phyloP scores from a whole-genome alignment of 2,113 vertebrate genomes.

The Paedocypris sp. region DNA sequence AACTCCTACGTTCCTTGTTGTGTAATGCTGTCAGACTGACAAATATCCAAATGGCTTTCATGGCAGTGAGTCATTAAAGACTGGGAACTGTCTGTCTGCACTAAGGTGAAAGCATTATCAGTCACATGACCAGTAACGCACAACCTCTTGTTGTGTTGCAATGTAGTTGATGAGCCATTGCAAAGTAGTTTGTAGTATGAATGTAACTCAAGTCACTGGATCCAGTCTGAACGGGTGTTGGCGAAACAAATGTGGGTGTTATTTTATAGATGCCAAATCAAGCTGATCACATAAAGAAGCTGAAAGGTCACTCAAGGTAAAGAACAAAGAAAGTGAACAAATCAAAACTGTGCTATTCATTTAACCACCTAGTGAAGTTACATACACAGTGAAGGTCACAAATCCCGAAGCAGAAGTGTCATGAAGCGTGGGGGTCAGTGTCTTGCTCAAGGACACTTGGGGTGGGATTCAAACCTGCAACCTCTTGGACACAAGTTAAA shows the following conservation, averaged over 20 bases:
- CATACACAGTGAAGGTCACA: too few species aligned
- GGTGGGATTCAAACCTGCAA: too few species aligned
- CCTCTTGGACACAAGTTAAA: too few species aligned
- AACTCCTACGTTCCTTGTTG: constrained; percentile 3
- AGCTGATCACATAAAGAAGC: not conserved
- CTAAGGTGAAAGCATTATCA: not conserved
- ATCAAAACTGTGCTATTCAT: too few species aligned
- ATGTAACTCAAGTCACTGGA: not conserved
- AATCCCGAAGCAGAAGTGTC: too few species aligned
- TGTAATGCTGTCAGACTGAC: constrained; percentile 5
- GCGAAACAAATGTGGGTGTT: not conserved
- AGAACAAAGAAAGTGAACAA: too few species aligned
- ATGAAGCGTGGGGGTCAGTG: too few species aligned
- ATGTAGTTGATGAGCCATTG: too few species aligned
- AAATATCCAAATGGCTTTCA: constrained; percentile 15
- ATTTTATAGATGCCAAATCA: not conserved
- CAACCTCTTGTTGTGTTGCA: too few species aligned
- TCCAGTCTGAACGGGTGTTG: not conserved
- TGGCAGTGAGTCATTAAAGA: constrained; percentile 9
- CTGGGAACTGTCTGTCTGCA: not conserved
- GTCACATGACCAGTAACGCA: not conserved
- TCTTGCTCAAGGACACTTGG: too few species aligned
- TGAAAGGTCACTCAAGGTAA: not conserved
- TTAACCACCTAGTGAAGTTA: too few species aligned
- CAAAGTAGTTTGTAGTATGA: too few species aligned